Conservation (phyloP, 2,113 vertebrate species). For the Bambusicola thoracicus region DNA sequence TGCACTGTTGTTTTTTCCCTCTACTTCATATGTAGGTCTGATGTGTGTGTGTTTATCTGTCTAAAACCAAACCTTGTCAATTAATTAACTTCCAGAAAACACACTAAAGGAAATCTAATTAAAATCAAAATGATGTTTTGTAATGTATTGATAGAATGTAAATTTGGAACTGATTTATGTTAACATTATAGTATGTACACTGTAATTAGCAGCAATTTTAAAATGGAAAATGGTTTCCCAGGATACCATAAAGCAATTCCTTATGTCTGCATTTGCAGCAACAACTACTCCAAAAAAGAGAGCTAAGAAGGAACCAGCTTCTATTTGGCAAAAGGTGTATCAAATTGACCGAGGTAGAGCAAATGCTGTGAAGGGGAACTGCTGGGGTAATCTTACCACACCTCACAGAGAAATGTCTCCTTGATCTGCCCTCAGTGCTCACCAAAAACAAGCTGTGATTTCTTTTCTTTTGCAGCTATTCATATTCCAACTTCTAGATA, state of each 20-base stretch:
- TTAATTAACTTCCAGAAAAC: not conserved
- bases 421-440: not conserved
- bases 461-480: not conserved
- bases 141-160: not conserved
- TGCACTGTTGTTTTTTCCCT: not conserved
- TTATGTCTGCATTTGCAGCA: conserved; percentile 10
- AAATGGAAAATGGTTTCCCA: not conserved
- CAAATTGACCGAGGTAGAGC: not conserved
- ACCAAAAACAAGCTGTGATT: not conserved
- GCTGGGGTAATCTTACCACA: not conserved
- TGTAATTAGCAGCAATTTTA: conserved; percentile 22
- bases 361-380: not conserved
- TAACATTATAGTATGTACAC: not conserved
- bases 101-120: not conserved
- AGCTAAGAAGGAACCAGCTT: not conserved
- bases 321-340: not conserved
- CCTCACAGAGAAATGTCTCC: not conserved
- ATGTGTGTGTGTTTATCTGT: not conserved
- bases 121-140: not conserved
- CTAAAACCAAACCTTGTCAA: not conserved
- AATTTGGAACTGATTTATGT: conserved; percentile 13
- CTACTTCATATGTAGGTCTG: not conserved
- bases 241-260: not conserved
- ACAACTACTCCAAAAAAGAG: not conserved
- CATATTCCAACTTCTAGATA: not conserved